Evolutionary conservation across 1,140 invertebrate genomes (phyloP).

Genomic region (Caenorhabditis inopinata): DNA sequence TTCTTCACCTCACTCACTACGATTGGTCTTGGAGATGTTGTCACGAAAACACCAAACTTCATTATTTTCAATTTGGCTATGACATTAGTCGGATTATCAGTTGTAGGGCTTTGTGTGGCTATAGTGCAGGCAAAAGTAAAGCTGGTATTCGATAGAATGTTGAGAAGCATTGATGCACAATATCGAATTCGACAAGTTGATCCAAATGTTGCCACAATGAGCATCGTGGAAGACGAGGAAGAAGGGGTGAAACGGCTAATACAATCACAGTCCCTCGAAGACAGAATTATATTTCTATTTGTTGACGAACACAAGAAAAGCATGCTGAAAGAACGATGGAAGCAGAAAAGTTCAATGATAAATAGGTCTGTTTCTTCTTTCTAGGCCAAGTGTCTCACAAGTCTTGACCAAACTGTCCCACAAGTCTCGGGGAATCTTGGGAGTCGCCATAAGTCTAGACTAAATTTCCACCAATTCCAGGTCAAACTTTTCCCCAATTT

Average conservation of each 20-base stretch:
- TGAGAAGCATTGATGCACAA: constrained; percentile 43
- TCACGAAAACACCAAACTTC: constrained; percentile 47
- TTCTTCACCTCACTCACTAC: constrained; percentile 89
- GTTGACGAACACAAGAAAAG: constrained; percentile 45
- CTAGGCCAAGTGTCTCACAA: neutral
- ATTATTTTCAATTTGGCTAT: constrained; percentile 47
- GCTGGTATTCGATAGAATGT: constrained; percentile 42
- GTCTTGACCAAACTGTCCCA: too few species aligned
- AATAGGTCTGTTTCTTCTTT: constrained; percentile 16
- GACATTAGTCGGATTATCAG: constrained; percentile 44
- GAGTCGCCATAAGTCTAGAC: too few species aligned
- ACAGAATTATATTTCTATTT: constrained; percentile 40
- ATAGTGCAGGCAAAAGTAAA: constrained; percentile 48
- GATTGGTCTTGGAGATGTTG: constrained; percentile 70
- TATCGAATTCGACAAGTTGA: constrained; percentile 48
- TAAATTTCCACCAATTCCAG: too few species aligned
- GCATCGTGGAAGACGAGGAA: constrained; percentile 36
- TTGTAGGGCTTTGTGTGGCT: constrained; percentile 41
- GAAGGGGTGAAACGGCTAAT: constrained; percentile 44
- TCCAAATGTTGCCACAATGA: constrained; percentile 46
- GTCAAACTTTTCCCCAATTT: too few species aligned
- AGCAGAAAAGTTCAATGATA: constrained; percentile 32
- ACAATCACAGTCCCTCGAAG: constrained; percentile 36
- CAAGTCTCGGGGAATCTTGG: too few species aligned
- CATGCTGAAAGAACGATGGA: constrained; percentile 43